These are phyloP conservation scores for Drosophila niveifrons DNA, from an alignment of 2,888 invertebrate species.

Conservation along the genomic window DNA sequence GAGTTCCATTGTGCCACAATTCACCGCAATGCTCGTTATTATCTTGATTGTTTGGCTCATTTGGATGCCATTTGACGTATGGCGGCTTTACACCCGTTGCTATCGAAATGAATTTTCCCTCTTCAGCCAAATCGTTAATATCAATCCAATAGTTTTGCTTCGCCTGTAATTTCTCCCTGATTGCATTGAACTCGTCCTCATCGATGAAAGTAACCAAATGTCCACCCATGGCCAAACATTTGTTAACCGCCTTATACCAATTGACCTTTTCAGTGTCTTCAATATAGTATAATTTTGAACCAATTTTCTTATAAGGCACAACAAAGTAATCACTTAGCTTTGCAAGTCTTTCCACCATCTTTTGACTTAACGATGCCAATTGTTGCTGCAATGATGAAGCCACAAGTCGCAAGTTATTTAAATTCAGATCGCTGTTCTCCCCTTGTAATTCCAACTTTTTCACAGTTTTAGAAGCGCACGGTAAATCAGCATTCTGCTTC, in stretches of 20 bases:
- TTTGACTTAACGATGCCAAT: too few relatives aligned
- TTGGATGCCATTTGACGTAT: not conserved
- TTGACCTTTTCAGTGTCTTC: not conserved
- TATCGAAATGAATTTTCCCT: not conserved
- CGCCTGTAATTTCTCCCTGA: not conserved
- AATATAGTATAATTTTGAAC: not conserved
- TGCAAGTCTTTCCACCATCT: too few relatives aligned
- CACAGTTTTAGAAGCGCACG: too few relatives aligned
- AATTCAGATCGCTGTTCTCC: too few relatives aligned
- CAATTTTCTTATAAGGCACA: not conserved
- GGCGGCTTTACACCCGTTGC: not conserved
- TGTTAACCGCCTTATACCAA: not conserved
- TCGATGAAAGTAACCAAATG: not conserved
- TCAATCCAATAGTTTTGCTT: not conserved
- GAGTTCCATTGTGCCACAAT: not conserved
- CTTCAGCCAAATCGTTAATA: not conserved
- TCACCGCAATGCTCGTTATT: not conserved
- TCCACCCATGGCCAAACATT: not conserved
- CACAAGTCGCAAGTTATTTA: too few relatives aligned
- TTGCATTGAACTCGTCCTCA: not conserved
- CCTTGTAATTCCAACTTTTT: too few relatives aligned
- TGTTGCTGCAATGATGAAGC: too few relatives aligned
- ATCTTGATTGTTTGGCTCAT: not conserved
- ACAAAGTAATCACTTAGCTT: too few relatives aligned
- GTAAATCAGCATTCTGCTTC: too few relatives aligned